Percentiles rank a stretch among this genome's conserved stretches.
These are phyloP conservation scores for Crotalus tigris DNA, from an alignment of 2,113 vertebrate genomes.

Conservation along the genomic window DNA sequence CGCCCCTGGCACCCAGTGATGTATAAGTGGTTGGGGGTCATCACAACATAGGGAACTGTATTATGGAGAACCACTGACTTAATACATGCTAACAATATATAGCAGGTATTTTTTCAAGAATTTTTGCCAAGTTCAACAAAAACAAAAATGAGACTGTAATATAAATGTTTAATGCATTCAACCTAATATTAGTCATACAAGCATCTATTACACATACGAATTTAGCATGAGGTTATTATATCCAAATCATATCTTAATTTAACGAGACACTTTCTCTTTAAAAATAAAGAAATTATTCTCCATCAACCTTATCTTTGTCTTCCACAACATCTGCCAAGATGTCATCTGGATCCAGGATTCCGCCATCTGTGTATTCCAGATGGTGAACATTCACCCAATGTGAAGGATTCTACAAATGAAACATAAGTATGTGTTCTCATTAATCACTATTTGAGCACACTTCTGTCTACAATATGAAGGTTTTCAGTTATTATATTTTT, in stretches of 20 bases:
- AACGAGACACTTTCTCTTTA: conserved; percentile 11
- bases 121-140: too few relatives aligned
- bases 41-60: too few relatives aligned
- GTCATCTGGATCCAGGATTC: conserved; percentile 91
- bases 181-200: background rate
- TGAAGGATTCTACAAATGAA: conserved; percentile 77
- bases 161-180: background rate
- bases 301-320: conserved; percentile 94
- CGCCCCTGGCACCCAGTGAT: too few relatives aligned
- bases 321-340: conserved; percentile 92
- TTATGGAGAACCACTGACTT: too few relatives aligned
- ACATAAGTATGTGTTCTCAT: conserved; percentile 1
- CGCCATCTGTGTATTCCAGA: conserved; percentile 94
- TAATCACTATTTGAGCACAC: conserved; percentile 7
- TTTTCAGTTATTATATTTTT: background rate
- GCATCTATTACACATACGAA: background rate
- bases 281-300: conserved; percentile 9
- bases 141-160: too few relatives aligned
- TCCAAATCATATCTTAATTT: conserved; percentile 3
- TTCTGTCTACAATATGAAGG: background rate
- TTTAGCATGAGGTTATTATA: background rate
- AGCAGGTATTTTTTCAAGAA: too few relatives aligned
- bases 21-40: too few relatives aligned
- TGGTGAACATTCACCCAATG: conserved; percentile 93
- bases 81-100: too few relatives aligned